A percentile compares a stretch with the other conserved stretches of the same genome.
These are phyloP conservation scores for Diplodus puntazzo DNA, from an alignment of 2,797 vertebrate species.

Conservation along the genomic window DNA sequence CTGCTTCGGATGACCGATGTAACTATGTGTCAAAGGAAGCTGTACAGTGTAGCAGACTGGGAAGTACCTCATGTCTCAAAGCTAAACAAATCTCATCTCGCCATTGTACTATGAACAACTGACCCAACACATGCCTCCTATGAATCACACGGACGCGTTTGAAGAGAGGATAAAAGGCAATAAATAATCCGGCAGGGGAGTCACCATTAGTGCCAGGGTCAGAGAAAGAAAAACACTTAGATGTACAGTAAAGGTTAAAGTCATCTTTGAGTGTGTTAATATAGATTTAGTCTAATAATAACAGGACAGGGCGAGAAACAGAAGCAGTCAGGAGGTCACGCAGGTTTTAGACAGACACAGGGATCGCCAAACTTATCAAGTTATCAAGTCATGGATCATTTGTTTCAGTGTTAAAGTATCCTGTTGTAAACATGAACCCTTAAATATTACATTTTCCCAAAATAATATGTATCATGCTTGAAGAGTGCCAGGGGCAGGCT, in stretches of 20 bases:
- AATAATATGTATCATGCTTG: no score
- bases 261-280: neutral
- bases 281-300: neutral
- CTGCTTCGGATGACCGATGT: constrained; percentile 41
- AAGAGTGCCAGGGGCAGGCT: no score
- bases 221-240: constrained; percentile 39
- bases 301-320: constrained; percentile 5
- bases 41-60: constrained; percentile 44
- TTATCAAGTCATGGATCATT: constrained; percentile 6
- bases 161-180: constrained; percentile 50
- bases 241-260: constrained; percentile 6
- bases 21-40: constrained; percentile 60
- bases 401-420: constrained; percentile 1
- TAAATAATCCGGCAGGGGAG: constrained; percentile 46
- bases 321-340: constrained; percentile 1
- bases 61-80: constrained; percentile 42
- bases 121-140: constrained; percentile 49
- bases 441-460: neutral
- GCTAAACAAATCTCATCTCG: constrained; percentile 57
- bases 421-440: constrained; percentile 18
- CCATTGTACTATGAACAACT: constrained; percentile 58
- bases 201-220: constrained; percentile 25
- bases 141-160: constrained; percentile 62
- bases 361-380: neutral
- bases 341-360: constrained; percentile 7